Percentiles rank a stretch among this genome's conserved stretches.
These are phyloP conservation scores for Myotis davidii DNA, from an alignment of 2,113 vertebrate species.

Conservation along the genomic window DNA sequence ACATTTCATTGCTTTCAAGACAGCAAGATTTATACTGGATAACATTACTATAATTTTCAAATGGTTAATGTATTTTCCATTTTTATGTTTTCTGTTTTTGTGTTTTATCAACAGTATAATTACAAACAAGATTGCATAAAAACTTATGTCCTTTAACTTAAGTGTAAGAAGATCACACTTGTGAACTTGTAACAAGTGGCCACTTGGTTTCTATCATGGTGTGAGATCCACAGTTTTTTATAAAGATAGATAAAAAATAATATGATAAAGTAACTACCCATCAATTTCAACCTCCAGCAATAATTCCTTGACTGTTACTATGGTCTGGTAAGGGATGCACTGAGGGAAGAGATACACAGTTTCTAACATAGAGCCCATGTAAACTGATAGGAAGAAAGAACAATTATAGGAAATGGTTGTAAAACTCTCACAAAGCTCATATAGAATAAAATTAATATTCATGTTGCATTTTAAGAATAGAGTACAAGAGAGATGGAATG, in stretches of 20 bases:
- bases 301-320: neutral
- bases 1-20: neutral
- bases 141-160: neutral
- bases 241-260: neutral
- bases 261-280: neutral
- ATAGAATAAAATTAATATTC: neutral
- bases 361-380: neutral
- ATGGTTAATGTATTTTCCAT: neutral
- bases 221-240: neutral
- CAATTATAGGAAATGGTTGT: neutral
- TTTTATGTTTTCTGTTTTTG: neutral
- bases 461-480: neutral
- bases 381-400: neutral
- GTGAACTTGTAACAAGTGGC: neutral
- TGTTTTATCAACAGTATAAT: neutral
- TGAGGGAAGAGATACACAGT: neutral
- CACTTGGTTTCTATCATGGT: neutral
- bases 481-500: neutral
- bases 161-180: neutral
- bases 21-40: neutral
- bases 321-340: neutral
- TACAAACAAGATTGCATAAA: neutral
- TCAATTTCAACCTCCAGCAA: neutral
- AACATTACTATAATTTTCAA: neutral
- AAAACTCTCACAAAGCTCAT: neutral